Conservation (phyloP, 2,797 vertebrate species). For the Thaleichthys pacificus region DNA sequence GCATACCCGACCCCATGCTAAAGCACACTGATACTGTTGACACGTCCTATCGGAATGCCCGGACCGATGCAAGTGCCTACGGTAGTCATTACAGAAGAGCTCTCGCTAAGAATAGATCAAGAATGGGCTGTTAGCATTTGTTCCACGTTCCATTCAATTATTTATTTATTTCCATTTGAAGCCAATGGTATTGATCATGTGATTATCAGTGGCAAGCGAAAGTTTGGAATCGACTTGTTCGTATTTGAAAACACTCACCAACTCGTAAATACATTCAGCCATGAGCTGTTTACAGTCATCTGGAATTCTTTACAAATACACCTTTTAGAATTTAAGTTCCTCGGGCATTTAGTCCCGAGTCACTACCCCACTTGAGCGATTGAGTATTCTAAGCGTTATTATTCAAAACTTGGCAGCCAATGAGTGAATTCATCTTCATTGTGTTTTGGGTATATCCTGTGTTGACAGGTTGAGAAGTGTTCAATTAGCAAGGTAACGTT, state of each 20-base stretch:
- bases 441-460: slow-evolving; percentile 41
- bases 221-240: background rate
- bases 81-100: slow-evolving; percentile 58
- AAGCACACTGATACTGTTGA: slow-evolving; percentile 62
- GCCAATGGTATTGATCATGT: slow-evolving; percentile 15
- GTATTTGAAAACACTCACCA: too few species aligned
- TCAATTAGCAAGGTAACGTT: slow-evolving; percentile 38
- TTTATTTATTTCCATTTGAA: slow-evolving; percentile 16
- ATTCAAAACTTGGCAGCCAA: background rate
- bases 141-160: slow-evolving; percentile 22
- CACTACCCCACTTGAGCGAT: background rate
- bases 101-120: slow-evolving; percentile 60
- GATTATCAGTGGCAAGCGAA: background rate
- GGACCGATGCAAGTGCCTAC: slow-evolving; percentile 53
- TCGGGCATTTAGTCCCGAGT: too few species aligned
- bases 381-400: background rate
- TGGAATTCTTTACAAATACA: too few species aligned
- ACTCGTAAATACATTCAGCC: too few species aligned
- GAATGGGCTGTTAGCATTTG: slow-evolving; percentile 34
- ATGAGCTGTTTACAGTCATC: too few species aligned
- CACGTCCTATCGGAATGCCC: slow-evolving; percentile 61
- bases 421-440: background rate
- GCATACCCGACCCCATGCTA: slow-evolving; percentile 30
- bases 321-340: too few species aligned
- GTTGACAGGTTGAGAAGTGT: slow-evolving; percentile 49